Evolutionary conservation across 2,113 vertebrate genomes (phyloP).

Genomic region (Reinhardtius hippoglossoides): DNA sequence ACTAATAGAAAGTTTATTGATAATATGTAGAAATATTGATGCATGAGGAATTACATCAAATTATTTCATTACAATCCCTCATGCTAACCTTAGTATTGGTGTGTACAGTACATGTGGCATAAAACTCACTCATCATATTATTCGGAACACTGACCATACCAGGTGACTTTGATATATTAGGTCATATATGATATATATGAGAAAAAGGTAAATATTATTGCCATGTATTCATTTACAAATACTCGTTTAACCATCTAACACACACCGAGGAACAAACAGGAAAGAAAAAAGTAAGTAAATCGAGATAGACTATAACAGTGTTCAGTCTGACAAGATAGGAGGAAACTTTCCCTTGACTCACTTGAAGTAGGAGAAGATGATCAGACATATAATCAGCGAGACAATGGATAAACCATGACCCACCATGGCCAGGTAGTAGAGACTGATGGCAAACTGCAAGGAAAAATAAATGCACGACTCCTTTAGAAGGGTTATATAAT

Average conservation of each 20-base stretch:
- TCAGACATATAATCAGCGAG: constrained; percentile 81
- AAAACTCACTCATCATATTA: too few species aligned
- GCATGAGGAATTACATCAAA: too few species aligned
- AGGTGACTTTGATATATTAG: too few species aligned
- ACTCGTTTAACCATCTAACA: too few species aligned
- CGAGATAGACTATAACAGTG: too few species aligned
- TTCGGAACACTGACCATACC: too few species aligned
- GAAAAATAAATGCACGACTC: neutral
- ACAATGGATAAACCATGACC: constrained; percentile 82
- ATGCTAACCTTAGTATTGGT: too few species aligned
- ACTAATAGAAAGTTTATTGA: too few species aligned
- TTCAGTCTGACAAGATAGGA: neutral
- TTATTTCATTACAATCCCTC: too few species aligned
- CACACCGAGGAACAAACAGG: too few species aligned
- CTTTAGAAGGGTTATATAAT: neutral
- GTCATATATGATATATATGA: neutral
- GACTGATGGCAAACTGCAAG: constrained; percentile 72
- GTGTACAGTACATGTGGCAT: neutral
- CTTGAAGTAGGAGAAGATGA: constrained; percentile 87
- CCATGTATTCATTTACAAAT: neutral
- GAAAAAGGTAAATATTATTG: neutral
- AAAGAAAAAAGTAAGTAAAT: too few species aligned
- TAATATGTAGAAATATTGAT: too few species aligned
- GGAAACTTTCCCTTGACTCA: constrained; percentile 61
- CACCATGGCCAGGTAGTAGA: constrained; percentile 82